Evolutionary conservation across 2,797 vertebrate species (phyloP), one percentile per base, ranked within the genome.

Genomic region (Coccyzus lansbergi): DNA sequence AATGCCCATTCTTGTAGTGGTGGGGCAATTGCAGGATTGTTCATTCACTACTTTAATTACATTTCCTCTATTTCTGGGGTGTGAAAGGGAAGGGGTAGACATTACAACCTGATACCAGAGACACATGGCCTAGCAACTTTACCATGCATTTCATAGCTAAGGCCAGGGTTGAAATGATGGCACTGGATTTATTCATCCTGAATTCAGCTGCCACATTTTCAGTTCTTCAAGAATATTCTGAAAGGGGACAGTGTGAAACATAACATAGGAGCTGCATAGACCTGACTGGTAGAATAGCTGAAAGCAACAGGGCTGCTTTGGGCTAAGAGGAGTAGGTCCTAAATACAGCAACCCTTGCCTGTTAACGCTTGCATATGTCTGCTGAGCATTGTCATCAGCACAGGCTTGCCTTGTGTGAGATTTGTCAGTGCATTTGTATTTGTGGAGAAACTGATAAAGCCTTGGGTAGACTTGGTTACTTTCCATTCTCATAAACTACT

Each of bases 281-380:
- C 33, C 8, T 12, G 15, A 6, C 33, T 76, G 48, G 17, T 19
- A n/a, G 19, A 65, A 67, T 34, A 82, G 26, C 67, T 53, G 63
- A 76, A 62, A 38, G 44, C 59, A 52, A 8, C 4, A 16, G 34
- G 38, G 21, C 63, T 82, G 48, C 31, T 70, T 77, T 75, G 62
- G 20, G 10, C 70, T 67, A 40, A 14, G 4, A 24, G 59, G 42
- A 42, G 29, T 56, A n/a, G 64, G 44, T 79, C 20, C 26, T 64
- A 4, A 4, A 4, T 4, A 46, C 10, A 40, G 21, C 31, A 63
- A 52, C 31, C 28, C 21, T 83, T 62, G 14, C 71, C 25, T 48
- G 4, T 55, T 56, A 26, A 21, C 31, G 46, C 25, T 36, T 24
- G 5, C 0, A 0, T 34, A 26, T 75, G 42, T 42, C 36, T 71